These are phyloP conservation scores for Poecilia gillii DNA, from an alignment of 2,797 vertebrate genomes.

Conservation along the genomic window DNA sequence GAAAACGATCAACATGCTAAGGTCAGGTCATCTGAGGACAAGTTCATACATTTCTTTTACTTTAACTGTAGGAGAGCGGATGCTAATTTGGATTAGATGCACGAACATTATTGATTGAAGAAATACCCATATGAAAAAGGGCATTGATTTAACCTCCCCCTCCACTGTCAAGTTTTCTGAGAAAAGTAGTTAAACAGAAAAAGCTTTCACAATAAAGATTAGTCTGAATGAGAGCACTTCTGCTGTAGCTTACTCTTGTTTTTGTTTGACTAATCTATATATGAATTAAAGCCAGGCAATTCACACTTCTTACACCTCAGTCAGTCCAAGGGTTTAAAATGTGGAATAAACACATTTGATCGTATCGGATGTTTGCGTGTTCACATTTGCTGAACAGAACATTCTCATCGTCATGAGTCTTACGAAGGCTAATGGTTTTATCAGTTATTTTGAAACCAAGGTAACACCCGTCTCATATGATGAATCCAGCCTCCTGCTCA, in stretches of 20 bases:
- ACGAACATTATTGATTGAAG: not conserved
- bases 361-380: not conserved
- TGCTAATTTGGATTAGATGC: not conserved
- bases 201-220: not conserved
- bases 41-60: not conserved
- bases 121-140: slow-evolving; percentile 34
- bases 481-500: not conserved
- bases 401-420: not conserved
- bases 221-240: slow-evolving; percentile 10
- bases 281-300: slow-evolving; percentile 60
- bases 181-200: not conserved
- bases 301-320: slow-evolving; percentile 44
- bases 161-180: slow-evolving; percentile 28
- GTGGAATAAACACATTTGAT: not conserved
- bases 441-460: slow-evolving; percentile 16
- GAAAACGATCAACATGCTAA: slow-evolving; percentile 39
- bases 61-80: not conserved
- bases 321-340: slow-evolving; percentile 6
- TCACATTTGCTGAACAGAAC: slow-evolving; percentile 1
- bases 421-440: not conserved
- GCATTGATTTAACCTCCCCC: slow-evolving; percentile 14
- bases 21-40: not conserved
- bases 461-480: not conserved
- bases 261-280: slow-evolving; percentile 46
- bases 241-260: slow-evolving; percentile 18